Evolutionary conservation across 2,113 vertebrate genomes (phyloP), one percentile per base, ranked within the genome.

Genomic region (Hymenochirus boettgeri): DNA sequence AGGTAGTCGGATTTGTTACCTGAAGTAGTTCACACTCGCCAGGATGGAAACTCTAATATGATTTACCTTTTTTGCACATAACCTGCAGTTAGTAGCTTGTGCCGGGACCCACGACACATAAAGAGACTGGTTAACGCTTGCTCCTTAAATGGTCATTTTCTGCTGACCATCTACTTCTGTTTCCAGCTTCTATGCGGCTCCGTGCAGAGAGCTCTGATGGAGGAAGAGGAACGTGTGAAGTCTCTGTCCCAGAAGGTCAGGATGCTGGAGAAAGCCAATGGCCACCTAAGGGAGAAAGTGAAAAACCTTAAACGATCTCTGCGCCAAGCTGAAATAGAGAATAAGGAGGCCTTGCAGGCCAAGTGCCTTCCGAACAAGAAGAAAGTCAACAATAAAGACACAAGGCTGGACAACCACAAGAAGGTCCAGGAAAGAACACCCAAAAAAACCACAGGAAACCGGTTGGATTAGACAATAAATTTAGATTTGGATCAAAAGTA

Each of bases 121-220:
- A n/a, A n/a, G n/a, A n/a, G n/a, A n/a, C n/a, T n/a, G n/a, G n/a
- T n/a, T n/a, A n/a, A n/a, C n/a, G n/a, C n/a, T n/a, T n/a, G n/a
- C n/a, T n/a, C n/a, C n/a, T n/a, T n/a, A n/a, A n/a, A n/a, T n/a
- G 29, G 29, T 6, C 29, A 31, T 42, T 4, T 11, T 42, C 6
- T n/a, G 17, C 17, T 42, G 3, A 42, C 39, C 5, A 7, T 15
- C 10, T 42, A 6, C 45, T 47, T 18, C 21, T 71, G 25, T 15
- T 60, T 50, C 2, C 75, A 91, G 89, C 61, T 91, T 61, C 57
- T 90, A 65, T 91, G 89, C 72, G 88, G 86, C 15, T 75, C 83
- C 0, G 84, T 91, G 61, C 89, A 91, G 77, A 90, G 88, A 72
- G 89, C 89, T 55, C 79, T 91, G 65, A 86, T 89, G 29, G 89